phyloP scores from a whole-genome alignment of 2,113 vertebrate genomes.

The Xiphophorus couchianus region DNA sequence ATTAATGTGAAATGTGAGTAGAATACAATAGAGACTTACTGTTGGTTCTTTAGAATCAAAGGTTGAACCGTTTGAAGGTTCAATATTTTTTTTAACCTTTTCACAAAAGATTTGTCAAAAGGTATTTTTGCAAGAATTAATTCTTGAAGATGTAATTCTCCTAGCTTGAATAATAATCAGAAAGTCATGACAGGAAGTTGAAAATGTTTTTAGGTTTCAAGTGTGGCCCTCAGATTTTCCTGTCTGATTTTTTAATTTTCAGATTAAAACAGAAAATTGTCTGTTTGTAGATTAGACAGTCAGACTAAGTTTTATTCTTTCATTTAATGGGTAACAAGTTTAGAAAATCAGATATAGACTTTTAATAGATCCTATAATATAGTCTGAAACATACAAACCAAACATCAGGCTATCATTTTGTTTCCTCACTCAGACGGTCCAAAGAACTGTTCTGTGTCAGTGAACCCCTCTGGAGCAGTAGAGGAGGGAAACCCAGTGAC shows the following conservation, averaged over 20 bases:
- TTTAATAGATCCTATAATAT: not conserved
- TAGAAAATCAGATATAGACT: not conserved
- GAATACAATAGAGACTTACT: not conserved
- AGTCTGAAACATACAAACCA: not conserved
- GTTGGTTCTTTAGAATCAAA: not conserved
- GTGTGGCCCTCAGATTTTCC: not conserved
- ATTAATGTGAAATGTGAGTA: slow-evolving; percentile 27
- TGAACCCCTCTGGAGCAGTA: slow-evolving; percentile 2
- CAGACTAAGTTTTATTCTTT: not conserved
- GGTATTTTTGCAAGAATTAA: too few species aligned
- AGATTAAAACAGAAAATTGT: not conserved
- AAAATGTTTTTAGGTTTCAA: not conserved
- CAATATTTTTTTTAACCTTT: too few species aligned
- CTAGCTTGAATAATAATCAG: too few species aligned
- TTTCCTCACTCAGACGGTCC: slow-evolving; percentile 4
- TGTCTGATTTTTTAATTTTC: too few species aligned
- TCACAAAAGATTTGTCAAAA: too few species aligned
- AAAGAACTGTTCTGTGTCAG: not conserved
- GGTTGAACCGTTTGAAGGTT: too few species aligned
- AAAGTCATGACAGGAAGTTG: too few species aligned
- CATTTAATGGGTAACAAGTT: not conserved
- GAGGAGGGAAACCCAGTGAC: slow-evolving; percentile 2
- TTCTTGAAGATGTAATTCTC: too few species aligned
- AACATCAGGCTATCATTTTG: not conserved
- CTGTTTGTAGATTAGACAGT: not conserved